A percentile compares a stretch with the other conserved stretches of the same genome.
phyloP scores from a whole-genome alignment of 2,888 invertebrate genomes.

The Acrobasis suavella region DNA sequence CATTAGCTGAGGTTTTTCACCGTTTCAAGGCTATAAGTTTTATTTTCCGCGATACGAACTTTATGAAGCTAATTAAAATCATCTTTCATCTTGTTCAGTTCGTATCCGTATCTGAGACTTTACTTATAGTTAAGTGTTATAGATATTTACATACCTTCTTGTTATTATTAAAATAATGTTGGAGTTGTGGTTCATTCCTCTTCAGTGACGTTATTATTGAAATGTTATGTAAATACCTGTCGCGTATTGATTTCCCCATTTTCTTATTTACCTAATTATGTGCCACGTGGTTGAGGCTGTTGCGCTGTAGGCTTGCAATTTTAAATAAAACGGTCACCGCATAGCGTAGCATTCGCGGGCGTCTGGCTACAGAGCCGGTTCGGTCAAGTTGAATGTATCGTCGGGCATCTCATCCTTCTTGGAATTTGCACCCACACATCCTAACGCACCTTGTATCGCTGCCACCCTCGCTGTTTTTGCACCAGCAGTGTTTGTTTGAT shows the following conservation, averaged over 20 bases:
- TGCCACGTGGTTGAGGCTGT: slow-evolving; percentile 18
- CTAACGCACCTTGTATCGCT: slow-evolving; percentile 46
- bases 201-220: no score
- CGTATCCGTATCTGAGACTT: no score
- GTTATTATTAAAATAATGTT: no score
- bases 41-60: slow-evolving; percentile 29
- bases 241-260: neutral
- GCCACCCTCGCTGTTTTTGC: slow-evolving; percentile 45
- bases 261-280: neutral
- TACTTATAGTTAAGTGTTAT: no score
- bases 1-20: slow-evolving; percentile 48
- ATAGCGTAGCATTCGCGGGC: slow-evolving; percentile 35
- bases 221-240: no score
- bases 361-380: slow-evolving; percentile 45
- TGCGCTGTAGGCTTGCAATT: slow-evolving; percentile 38
- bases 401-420: slow-evolving; percentile 70
- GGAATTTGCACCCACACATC: slow-evolving; percentile 75
- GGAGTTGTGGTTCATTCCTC: no score
- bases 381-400: slow-evolving; percentile 62
- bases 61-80: neutral
- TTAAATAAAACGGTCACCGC: slow-evolving; percentile 57
- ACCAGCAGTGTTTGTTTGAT: slow-evolving; percentile 44
- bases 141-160: no score
- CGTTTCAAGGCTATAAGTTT: slow-evolving; percentile 42
- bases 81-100: no score